A percentile compares a stretch with the other conserved stretches of the same genome.
Evolutionary conservation across 2,888 invertebrate genomes (phyloP).

Genomic region (Epistrophe eligans): DNA sequence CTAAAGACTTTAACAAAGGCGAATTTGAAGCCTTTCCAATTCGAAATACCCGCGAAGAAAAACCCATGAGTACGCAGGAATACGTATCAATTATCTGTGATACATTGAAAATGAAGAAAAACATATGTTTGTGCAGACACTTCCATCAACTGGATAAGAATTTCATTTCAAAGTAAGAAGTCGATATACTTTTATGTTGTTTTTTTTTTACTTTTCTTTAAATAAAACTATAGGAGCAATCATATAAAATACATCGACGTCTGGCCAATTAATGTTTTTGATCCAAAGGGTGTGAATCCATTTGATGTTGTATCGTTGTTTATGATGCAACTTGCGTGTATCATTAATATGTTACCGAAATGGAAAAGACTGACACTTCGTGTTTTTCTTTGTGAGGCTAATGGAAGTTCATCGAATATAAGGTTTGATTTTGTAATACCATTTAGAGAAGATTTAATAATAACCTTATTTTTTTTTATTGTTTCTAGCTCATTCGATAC

Average conservation of each 20-base stretch:
- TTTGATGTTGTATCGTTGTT: slow-evolving; percentile 97
- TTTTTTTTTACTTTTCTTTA: background rate
- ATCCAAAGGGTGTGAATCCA: slow-evolving; percentile 90
- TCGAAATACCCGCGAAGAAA: slow-evolving; percentile 83
- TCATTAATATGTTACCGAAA: slow-evolving; percentile 94
- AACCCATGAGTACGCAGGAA: slow-evolving; percentile 86
- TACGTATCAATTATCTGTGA: slow-evolving; percentile 95
- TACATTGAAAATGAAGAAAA: slow-evolving; percentile 96
- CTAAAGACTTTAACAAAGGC: slow-evolving; percentile 85
- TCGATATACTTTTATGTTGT: background rate
- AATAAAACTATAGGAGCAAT: slow-evolving; percentile 80
- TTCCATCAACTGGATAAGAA: slow-evolving; percentile 94
- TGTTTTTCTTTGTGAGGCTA: slow-evolving; percentile 92
- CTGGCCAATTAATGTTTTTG: slow-evolving; percentile 97
- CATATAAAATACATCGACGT: slow-evolving; percentile 95
- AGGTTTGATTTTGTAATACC: slow-evolving; percentile 77
- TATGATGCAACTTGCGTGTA: slow-evolving; percentile 98
- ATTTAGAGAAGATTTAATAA: background rate
- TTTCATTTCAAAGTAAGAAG: slow-evolving; percentile 88
- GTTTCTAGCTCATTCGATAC: slow-evolving; percentile 80
- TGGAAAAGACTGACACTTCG: slow-evolving; percentile 95
- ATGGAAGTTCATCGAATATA: slow-evolving; percentile 77
- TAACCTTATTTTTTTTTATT: background rate
- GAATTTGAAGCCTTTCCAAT: slow-evolving; percentile 85
- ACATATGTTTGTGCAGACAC: slow-evolving; percentile 96